phyloP scores from a whole-genome alignment of 2,888 invertebrate genomes.

The Cryptops parisi region DNA sequence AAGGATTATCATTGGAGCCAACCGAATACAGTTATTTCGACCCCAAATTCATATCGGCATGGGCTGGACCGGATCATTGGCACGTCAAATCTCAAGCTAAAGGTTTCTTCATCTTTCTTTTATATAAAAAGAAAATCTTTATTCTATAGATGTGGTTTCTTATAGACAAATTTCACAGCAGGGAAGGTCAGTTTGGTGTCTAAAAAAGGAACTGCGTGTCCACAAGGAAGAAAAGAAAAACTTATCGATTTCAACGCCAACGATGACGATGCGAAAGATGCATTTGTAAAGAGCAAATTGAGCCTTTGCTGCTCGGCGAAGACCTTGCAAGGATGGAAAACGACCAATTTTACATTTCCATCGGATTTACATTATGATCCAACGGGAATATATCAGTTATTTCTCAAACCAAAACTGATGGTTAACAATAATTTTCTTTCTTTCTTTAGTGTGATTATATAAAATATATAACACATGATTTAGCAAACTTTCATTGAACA shows the following conservation, averaged over 20 bases:
- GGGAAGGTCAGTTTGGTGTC: not conserved
- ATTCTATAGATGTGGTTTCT: not conserved
- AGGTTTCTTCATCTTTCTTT: not conserved
- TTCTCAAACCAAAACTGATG: not conserved
- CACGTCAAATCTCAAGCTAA: slow-evolving; percentile 39
- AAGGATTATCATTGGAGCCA: slow-evolving; percentile 17
- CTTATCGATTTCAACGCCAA: no score
- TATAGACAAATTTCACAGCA: no score
- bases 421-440: not conserved
- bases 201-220: not conserved
- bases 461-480: no score
- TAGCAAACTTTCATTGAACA: not conserved
- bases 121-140: not conserved
- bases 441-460: no score
- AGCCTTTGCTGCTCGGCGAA: no score
- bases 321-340: not conserved
- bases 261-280: no score
- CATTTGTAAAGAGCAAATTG: no score
- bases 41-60: slow-evolving; percentile 39
- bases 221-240: not conserved
- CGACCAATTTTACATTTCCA: slow-evolving; percentile 21
- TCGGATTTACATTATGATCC: slow-evolving; percentile 27
- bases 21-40: slow-evolving; percentile 55
- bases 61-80: slow-evolving; percentile 79
- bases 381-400: not conserved